These are phyloP conservation scores for Astatotilapia flaviijosephi DNA, from an alignment of 2,113 vertebrate species.

Conservation along the genomic window DNA sequence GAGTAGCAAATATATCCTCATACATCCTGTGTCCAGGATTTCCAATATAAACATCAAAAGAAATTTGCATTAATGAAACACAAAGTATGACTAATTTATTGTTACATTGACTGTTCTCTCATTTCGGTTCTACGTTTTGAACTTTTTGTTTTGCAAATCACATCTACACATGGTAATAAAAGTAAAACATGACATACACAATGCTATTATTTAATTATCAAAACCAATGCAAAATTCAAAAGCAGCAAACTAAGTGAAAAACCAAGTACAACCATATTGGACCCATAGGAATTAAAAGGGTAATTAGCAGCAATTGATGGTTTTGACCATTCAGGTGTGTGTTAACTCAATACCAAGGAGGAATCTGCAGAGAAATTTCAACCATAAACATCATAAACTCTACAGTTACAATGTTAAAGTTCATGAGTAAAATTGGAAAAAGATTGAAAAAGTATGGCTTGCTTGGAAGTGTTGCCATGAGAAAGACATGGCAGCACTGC, in stretches of 20 bases:
- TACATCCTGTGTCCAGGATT: fast-evolving
- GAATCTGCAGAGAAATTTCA: background rate
- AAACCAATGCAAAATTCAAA: background rate
- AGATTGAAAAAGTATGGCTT: background rate
- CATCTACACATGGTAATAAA: background rate
- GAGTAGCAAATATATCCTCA: background rate
- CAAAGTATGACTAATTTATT: background rate
- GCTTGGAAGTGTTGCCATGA: fast-evolving
- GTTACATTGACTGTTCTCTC: background rate
- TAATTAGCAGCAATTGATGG: background rate
- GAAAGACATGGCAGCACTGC: background rate
- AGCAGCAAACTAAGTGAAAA: background rate
- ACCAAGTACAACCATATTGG: background rate
- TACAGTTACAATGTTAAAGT: background rate
- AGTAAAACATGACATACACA: background rate
- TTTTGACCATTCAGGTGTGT: background rate
- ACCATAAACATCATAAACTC: background rate
- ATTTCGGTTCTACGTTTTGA: background rate
- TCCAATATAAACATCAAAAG: background rate
- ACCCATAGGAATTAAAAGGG: background rate
- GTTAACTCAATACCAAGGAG: background rate
- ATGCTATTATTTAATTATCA: background rate
- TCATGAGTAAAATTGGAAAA: background rate
- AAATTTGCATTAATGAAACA: background rate
- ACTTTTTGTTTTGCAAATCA: background rate